A percentile compares a stretch with the other conserved stretches of the same genome.
These are phyloP conservation scores for Hydropsyche tenuis DNA, from an alignment of 1,140 invertebrate species.

Conservation along the genomic window DNA sequence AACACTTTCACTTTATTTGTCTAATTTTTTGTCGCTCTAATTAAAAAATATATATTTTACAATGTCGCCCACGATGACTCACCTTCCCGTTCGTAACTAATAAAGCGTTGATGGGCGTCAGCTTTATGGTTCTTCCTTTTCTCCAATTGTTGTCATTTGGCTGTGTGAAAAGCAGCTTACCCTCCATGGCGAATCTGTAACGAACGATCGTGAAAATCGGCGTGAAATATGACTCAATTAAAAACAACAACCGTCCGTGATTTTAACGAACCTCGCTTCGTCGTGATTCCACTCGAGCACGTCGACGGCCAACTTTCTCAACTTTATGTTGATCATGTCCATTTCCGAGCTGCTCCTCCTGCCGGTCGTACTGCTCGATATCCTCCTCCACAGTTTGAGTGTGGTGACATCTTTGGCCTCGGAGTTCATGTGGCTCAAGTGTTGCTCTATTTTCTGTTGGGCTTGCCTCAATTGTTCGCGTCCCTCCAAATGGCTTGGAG, in stretches of 20 bases:
- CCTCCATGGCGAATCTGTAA: constrained; percentile 80
- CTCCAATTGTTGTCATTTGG: constrained; percentile 90
- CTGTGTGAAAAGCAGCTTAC: constrained; percentile 83
- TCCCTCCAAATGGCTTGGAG: constrained; percentile 79
- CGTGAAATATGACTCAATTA: background rate
- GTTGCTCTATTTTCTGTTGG: constrained; percentile 90
- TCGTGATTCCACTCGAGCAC: constrained; percentile 93
- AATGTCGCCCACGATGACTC: constrained; percentile 45
- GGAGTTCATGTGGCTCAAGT: constrained; percentile 94
- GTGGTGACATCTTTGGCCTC: constrained; percentile 89
- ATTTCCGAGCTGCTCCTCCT: constrained; percentile 76
- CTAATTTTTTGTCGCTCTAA: background rate
- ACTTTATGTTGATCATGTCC: constrained; percentile 85
- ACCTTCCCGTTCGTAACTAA: constrained; percentile 88
- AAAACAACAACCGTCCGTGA: background rate
- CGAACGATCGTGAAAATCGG: constrained; percentile 25
- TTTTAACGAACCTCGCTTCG: constrained; percentile 68
- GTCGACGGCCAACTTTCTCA: constrained; percentile 91
- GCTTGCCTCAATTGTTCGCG: constrained; percentile 81
- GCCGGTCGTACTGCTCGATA: constrained; percentile 78
- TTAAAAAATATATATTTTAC: background rate
- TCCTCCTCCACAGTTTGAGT: constrained; percentile 83
- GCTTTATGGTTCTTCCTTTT: constrained; percentile 84
- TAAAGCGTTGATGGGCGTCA: constrained; percentile 84
- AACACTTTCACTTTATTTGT: constrained; percentile 13